phyloP scores from a whole-genome alignment of 35 echinoderm and acorn worm genomes.

The Eucidaris tribuloides region DNA sequence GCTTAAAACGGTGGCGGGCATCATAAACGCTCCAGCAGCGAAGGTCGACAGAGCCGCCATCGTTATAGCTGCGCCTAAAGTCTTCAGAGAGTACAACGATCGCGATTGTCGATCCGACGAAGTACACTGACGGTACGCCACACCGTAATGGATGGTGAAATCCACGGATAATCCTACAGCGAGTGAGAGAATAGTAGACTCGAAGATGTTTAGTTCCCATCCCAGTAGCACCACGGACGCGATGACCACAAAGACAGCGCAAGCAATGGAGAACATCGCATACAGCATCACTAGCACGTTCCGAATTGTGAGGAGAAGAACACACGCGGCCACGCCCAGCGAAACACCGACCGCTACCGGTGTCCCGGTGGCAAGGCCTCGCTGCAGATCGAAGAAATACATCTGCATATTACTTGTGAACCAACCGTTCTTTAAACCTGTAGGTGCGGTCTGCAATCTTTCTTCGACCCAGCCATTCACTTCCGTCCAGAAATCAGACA shows the following conservation, averaged over 20 bases:
- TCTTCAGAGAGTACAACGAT: constrained; percentile 36
- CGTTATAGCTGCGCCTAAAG: constrained; percentile 56
- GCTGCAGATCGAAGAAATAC: constrained; percentile 66
- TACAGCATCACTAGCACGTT: constrained; percentile 63
- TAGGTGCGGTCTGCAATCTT: constrained; percentile 47
- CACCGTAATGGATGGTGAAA: constrained; percentile 90
- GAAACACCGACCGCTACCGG: constrained; percentile 54
- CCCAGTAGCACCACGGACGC: constrained; percentile 70
- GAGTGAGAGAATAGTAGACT: constrained; percentile 73
- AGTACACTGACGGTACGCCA: constrained; percentile 75
- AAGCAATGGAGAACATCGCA: constrained; percentile 67
- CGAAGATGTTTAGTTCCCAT: constrained; percentile 88
- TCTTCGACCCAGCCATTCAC: constrained; percentile 19
- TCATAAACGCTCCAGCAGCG: constrained; percentile 70
- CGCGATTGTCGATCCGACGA: constrained; percentile 17
- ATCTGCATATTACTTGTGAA: constrained; percentile 36
- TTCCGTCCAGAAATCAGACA: constrained; percentile 46
- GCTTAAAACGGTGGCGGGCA: constrained; percentile 51
- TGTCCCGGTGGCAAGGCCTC: constrained; percentile 54
- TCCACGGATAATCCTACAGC: constrained; percentile 88
- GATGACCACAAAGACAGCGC: constrained; percentile 56
- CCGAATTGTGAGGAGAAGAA: constrained; percentile 59
- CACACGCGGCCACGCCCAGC: constrained; percentile 32
- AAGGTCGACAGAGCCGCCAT: constrained; percentile 80
- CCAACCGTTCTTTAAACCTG: constrained; percentile 57